Evolutionary conservation across 2,888 invertebrate species (phyloP), one percentile per base, ranked within the genome.

Genomic region (Scaptomyza cyrtandrae): DNA sequence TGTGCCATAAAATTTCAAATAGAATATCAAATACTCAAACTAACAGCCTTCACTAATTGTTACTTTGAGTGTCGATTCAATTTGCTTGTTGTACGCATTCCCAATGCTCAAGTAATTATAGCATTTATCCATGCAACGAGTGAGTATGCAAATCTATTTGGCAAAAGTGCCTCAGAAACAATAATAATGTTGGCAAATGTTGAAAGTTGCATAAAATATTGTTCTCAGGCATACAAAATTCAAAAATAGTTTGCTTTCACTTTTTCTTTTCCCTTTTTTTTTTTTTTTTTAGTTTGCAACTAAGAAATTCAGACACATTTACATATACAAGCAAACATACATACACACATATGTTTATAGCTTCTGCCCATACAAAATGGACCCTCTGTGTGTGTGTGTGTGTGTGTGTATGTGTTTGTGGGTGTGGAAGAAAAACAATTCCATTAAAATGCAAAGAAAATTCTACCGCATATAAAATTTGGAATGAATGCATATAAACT

Each of bases 381-480:
- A 9, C 52, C 24, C 37, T 24, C n/a, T 37, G 24, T 24, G 6
- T 9, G 14, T 39, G 9, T 39, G 14, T 24, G 24, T 37, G 24
- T 24, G 6, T 9, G 14, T 39, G 9, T 39, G 14, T 14, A 3
- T 14, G 7, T 39, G 37, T n/a, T 6, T 39, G 39, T 39, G 39
- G 14, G 39, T 33, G 31, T 55, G n/a, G 10, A 31, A 24, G 45
- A 24, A 24, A 56, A 44, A 33, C 54, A 54, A 54, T 41, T 43
- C 39, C 43, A 45, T 59, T 43, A 33, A 52, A 59, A 52, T 59
- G 43, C 37, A 43, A 52, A 59, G 53, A 53, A 39, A 53, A 54
- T 43, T 41, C 53, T 46, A 72, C 72, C 77, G 58, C 75, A 75
- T 73, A 72, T 77, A 75, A 55, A 72, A 72, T 72, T 57, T 50